Base-by-base conservation (phyloP, 2,888 invertebrate species). In the Apodemia zela region DNA sequence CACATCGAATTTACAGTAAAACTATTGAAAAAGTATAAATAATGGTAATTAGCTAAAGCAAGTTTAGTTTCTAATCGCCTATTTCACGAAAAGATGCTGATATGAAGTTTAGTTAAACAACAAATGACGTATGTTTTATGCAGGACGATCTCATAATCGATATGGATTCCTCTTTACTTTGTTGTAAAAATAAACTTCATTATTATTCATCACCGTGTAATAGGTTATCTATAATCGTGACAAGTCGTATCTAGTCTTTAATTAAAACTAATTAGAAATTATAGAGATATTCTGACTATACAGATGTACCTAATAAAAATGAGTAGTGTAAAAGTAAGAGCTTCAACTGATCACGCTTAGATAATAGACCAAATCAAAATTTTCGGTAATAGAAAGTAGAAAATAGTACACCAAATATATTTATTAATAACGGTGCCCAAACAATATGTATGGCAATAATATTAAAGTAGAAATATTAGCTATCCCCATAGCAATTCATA, bases 401-500 rank as follows among this genome's bases (percentile, higher is more conserved):
- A 45, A 66, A 65, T 67, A 68, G 63, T 69, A 70, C 67, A 67
- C 67, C 63, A 66, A 67, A 66, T 60, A 66, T 63, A 42, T 66
- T 65, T 65, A 64, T 65, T 66, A 66, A 65, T 65, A 65, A 68
- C 63, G 69, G 71, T 73, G 70, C 71, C 71, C 71, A 69, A 73
- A 69, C 67, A 69, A 67, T 67, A 68, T 69, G 62, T 66, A 73
- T 73, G 73, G 73, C 73, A 72, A 73, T 73, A 74, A 74, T 74
- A 72, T 72, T 72, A 67, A 67, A 65, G 69, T 72, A 72, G 70
- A 65, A 61, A 60, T 21, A 63, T 58, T 69, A 68, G 63, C 61
- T 67, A 66, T 64, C 65, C 49, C 38, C 25, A 33, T 66, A 63
- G 62, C 57, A 54, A 45, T 58, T 42, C 42, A 42, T 42, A 42